phyloP scores from a whole-genome alignment of 2,113 vertebrate species.

The Corythoichthys intestinalis region DNA sequence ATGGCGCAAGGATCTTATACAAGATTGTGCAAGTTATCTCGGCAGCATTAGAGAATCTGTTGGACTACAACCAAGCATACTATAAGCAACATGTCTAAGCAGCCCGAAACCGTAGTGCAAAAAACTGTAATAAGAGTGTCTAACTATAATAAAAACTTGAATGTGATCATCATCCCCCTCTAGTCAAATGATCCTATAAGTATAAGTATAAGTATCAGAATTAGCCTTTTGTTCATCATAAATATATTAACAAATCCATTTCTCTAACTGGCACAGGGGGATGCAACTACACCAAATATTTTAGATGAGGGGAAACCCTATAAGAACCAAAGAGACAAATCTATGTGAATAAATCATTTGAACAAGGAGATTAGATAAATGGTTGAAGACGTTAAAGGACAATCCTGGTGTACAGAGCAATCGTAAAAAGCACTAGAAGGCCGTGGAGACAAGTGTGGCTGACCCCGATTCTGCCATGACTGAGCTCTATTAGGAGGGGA shows the following conservation, averaged over 20 bases:
- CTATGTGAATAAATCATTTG: neutral
- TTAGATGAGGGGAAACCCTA: slow-evolving; percentile 24
- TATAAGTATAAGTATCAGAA: slow-evolving; percentile 29
- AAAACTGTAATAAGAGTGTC: neutral
- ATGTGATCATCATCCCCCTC: slow-evolving; percentile 35
- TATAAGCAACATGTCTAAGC: slow-evolving; percentile 22
- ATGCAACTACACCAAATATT: slow-evolving; percentile 9
- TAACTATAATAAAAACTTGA: slow-evolving; percentile 25
- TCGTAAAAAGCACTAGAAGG: slow-evolving; percentile 19
- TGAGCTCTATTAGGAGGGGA: slow-evolving; percentile 28
- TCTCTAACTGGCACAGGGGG: slow-evolving; percentile 11
- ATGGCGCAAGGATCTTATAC: slow-evolving; percentile 36
- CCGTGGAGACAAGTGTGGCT: slow-evolving; percentile 30
- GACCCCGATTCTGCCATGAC: slow-evolving; percentile 58
- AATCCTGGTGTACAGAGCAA: slow-evolving; percentile 20
- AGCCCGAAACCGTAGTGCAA: slow-evolving; percentile 6
- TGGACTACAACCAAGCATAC: slow-evolving; percentile 14
- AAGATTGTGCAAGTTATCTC: slow-evolving; percentile 29
- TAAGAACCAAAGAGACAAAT: slow-evolving; percentile 16
- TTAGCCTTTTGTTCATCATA: slow-evolving; percentile 56
- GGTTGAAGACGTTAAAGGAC: slow-evolving; percentile 5
- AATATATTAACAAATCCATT: slow-evolving; percentile 42
- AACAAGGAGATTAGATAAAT: slow-evolving; percentile 24
- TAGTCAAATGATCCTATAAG: slow-evolving; percentile 35
- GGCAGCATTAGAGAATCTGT: slow-evolving; percentile 32